Conservation (phyloP, 2,797 vertebrate species). For the Molossus molossus region DNA sequence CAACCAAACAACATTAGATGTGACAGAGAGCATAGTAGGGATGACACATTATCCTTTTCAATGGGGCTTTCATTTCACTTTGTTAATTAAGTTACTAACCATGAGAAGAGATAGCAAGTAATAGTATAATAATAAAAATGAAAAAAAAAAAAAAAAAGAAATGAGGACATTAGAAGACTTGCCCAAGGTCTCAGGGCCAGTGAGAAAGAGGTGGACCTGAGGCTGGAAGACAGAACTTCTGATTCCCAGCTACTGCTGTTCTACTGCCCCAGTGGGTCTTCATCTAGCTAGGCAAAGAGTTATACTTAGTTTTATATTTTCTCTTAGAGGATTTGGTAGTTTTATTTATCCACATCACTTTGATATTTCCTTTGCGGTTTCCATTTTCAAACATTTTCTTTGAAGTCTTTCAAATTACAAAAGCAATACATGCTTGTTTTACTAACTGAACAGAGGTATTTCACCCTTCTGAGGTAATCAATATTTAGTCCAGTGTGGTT, state of each 20-base stretch:
- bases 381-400: slow-evolving; percentile 50
- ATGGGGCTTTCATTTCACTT: background rate
- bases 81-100: background rate
- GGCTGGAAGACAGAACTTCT: background rate
- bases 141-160: background rate
- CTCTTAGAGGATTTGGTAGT: background rate
- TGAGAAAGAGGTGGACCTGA: background rate
- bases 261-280: background rate
- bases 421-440: background rate
- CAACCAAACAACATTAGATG: background rate
- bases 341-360: slow-evolving; percentile 20
- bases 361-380: background rate
- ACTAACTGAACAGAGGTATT: background rate
- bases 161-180: background rate
- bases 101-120: background rate
- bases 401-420: slow-evolving; percentile 23
- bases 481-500: background rate
- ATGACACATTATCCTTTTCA: background rate
- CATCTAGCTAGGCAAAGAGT: background rate
- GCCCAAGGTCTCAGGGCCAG: background rate
- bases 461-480: background rate
- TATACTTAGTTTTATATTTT: background rate
- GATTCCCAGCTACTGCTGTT: background rate
- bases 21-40: background rate
- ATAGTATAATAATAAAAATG: background rate